These are phyloP conservation scores for Pterophyllum scalare DNA, from an alignment of 2,113 vertebrate species.

Conservation along the genomic window DNA sequence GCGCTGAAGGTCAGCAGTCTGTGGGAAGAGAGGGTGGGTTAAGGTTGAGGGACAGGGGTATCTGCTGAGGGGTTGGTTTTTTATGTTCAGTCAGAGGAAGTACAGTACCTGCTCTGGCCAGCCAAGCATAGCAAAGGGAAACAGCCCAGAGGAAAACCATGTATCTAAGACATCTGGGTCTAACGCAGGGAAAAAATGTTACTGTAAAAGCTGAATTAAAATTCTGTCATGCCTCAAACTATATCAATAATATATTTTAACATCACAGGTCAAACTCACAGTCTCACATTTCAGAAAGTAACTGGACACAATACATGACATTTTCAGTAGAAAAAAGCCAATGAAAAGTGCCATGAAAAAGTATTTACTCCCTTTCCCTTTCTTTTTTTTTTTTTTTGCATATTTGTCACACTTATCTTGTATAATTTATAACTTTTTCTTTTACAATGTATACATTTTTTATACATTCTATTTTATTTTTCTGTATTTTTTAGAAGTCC, in stretches of 20 bases:
- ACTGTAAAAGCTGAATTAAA: not conserved
- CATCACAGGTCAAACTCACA: not conserved
- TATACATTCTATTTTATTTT: too few relatives aligned
- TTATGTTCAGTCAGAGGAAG: not conserved
- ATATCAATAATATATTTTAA: not conserved
- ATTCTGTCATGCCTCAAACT: not conserved
- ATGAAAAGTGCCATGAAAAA: too few relatives aligned
- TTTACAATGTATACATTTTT: too few relatives aligned
- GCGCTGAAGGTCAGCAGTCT: conserved; percentile 85
- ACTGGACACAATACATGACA: not conserved
- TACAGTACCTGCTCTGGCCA: conserved; percentile 86
- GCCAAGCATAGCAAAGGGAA: conserved; percentile 91
- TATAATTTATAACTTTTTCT: too few relatives aligned
- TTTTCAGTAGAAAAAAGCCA: not conserved
- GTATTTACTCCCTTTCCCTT: too few relatives aligned
- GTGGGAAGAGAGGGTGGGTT: not conserved
- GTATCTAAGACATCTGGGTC: conserved; percentile 92
- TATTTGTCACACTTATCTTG: not conserved
- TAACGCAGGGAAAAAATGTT: conserved; percentile 45
- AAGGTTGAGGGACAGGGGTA: not conserved
- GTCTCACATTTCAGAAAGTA: too few relatives aligned
- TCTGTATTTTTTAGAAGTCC: too few relatives aligned
- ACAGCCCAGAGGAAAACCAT: conserved; percentile 92
- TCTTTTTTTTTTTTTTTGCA: not conserved
- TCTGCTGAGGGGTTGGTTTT: not conserved